Evolutionary conservation across 2,888 invertebrate species (phyloP).

Genomic region (Eurytoma adleriae): DNA sequence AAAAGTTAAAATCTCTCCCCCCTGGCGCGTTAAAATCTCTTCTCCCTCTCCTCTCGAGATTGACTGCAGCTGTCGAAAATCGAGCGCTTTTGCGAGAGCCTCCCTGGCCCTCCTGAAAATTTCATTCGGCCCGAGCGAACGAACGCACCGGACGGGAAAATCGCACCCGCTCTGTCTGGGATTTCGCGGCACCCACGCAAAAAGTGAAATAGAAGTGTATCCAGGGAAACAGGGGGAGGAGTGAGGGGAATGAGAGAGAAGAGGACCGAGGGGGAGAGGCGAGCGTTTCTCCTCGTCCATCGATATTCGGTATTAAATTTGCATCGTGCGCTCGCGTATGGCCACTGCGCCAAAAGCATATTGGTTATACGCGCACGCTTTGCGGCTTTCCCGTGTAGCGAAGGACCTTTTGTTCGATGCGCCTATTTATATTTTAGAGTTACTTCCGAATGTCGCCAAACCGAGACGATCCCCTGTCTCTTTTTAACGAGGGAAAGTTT

Average conservation of each 20-base stretch:
- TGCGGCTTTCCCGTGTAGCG: background rate
- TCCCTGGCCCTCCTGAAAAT: slow-evolving; percentile 51
- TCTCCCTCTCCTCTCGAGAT: slow-evolving; percentile 29
- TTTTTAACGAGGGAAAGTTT: background rate
- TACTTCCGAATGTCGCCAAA: background rate
- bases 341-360: too few species aligned
- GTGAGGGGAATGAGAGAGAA: background rate
- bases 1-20: slow-evolving; percentile 39
- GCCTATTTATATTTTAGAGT: slow-evolving; percentile 26
- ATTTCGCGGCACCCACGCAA: background rate
- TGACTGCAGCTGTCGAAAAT: slow-evolving; percentile 56
- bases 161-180: slow-evolving; percentile 38
- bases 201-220: slow-evolving; percentile 29
- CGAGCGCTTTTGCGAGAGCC: slow-evolving; percentile 17
- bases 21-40: background rate
- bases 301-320: slow-evolving; percentile 70
- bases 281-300: slow-evolving; percentile 51
- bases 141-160: slow-evolving; percentile 13
- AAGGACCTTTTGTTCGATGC: too few species aligned
- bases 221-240: background rate
- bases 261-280: background rate
- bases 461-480: background rate
- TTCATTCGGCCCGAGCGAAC: slow-evolving; percentile 42
- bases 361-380: slow-evolving; percentile 46
- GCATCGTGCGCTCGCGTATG: slow-evolving; percentile 62